Base-by-base conservation (phyloP, 2,797 vertebrate genomes). In the Naso thynnoides region DNA sequence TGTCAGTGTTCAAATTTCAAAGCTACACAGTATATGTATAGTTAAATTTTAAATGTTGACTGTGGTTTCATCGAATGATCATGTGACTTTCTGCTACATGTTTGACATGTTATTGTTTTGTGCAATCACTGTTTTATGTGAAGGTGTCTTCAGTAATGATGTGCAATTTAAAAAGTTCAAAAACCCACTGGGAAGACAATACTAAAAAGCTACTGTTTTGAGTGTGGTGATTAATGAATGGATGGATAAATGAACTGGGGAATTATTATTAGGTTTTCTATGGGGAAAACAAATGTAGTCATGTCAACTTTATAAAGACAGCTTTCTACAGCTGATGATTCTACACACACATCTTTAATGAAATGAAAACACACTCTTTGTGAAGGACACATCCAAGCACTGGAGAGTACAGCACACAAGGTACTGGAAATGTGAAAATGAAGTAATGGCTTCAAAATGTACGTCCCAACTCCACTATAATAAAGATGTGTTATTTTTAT, bases 401-500 rank as follows among this genome's bases (percentile, higher is more conserved):
- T n/a, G n/a, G n/a, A n/a, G n/a, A n/a, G n/a, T n/a, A n/a, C n/a
- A n/a, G n/a, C n/a, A 62, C 26, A 6, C 14, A 13, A 2, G 1
- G 26, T 52, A 47, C 56, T 57, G 21, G 31, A 64, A 53, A 71
- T 62, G 19, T 18, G 59, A 61, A 70, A 58, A 61, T 73, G 5
- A 27, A 66, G 52, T 27, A 21, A 63, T 7, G 16, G 69, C 26
- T 69, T 31, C 5, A 52, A 71, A 65, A 55, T 65, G 57, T 71
- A 7, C 3, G 19, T 73, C 54, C 47, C 21, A 24, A 42, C 45
- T 81, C 50, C 23, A 49, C 54, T 38, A 29, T 59, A 91, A 91
- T 88, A 87, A 91, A 92, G 53, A 88, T 42, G 64, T 69, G 71
- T 39, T 90, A 85, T 92, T 92, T 92, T 91, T 87, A 66, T 88